Evolutionary conservation across 2,888 invertebrate species (phyloP).

Genomic region (Gortyna flavago): DNA sequence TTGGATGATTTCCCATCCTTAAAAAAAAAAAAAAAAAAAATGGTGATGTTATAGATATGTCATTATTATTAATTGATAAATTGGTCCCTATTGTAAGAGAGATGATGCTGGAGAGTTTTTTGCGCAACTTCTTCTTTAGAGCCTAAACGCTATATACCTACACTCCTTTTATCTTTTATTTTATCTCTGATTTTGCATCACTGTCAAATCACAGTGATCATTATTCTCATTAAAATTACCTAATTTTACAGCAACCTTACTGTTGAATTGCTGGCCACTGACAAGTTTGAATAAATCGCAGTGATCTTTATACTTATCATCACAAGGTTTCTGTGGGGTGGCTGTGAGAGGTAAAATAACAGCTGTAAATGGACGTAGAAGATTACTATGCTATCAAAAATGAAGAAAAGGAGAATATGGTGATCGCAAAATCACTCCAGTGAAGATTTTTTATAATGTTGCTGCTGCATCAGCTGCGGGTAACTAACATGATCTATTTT

Average conservation of each 20-base stretch:
- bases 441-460: background rate
- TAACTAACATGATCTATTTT: background rate
- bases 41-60: conserved; percentile 1
- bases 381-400: background rate
- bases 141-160: background rate
- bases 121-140: background rate
- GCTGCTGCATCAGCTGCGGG: no score
- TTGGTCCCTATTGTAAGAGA: background rate
- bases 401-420: background rate
- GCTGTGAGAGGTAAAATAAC: background rate
- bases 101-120: background rate
- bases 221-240: background rate
- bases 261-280: background rate
- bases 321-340: background rate
- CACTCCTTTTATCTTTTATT: background rate
- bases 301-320: no score
- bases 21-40: no score
- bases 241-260: no score
- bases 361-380: background rate
- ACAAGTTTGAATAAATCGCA: no score
- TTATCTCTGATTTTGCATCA: background rate
- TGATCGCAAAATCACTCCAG: background rate
- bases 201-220: background rate
- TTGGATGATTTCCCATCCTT: no score
- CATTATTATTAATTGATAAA: background rate